phyloP scores from a whole-genome alignment of 2,113 vertebrate species.

The Aphyosemion australe region DNA sequence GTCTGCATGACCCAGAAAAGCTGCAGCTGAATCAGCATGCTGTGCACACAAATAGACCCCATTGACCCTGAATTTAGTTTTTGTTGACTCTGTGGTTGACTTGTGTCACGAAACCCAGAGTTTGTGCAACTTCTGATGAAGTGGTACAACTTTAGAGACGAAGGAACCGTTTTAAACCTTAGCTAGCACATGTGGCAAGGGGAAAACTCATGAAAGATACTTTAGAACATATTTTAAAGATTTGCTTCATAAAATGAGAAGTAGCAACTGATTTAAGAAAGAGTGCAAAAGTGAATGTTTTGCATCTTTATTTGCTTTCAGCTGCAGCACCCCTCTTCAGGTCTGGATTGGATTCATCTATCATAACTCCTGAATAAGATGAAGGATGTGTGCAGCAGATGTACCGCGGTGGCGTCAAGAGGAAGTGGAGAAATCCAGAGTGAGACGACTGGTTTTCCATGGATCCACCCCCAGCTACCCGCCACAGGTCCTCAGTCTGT shows the following conservation, averaged over 20 bases:
- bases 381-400: constrained; percentile 8
- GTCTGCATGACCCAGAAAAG: constrained; percentile 28
- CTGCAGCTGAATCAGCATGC: neutral
- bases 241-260: too few species aligned
- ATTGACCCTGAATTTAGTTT: neutral
- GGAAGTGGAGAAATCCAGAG: neutral
- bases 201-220: too few species aligned
- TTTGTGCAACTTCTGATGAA: neutral
- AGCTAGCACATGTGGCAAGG: too few species aligned
- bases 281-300: too few species aligned
- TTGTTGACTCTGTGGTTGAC: neutral
- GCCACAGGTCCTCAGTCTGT: neutral
- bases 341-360: neutral
- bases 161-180: too few species aligned
- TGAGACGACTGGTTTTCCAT: neutral
- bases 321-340: too few species aligned
- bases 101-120: neutral
- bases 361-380: constrained; percentile 30
- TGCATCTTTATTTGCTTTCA: too few species aligned
- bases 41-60: neutral
- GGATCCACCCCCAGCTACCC: too few species aligned
- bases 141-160: too few species aligned
- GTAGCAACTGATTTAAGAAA: too few species aligned
- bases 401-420: neutral
- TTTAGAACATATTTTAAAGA: too few species aligned